phyloP scores from a whole-genome alignment of 2,113 vertebrate species.

The Pollimyrus isidori region DNA sequence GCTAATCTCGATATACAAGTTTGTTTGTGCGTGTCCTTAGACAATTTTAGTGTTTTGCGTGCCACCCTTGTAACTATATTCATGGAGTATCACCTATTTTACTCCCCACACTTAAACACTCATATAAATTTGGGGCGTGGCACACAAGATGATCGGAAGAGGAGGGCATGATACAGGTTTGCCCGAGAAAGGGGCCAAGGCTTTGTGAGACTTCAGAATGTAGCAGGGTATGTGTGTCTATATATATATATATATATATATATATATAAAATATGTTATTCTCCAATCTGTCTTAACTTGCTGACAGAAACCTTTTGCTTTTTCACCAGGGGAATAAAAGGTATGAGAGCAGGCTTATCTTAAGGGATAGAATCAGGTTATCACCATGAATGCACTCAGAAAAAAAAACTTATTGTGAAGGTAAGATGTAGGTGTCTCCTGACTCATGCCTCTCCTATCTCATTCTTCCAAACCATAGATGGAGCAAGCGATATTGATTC shows the following conservation, averaged over 20 bases:
- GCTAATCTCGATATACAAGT: too few species aligned
- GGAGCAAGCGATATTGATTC: background rate
- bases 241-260: too few species aligned
- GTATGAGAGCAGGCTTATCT: slow-evolving; percentile 43
- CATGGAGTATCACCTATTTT: too few species aligned
- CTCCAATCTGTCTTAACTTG: slow-evolving; percentile 32
- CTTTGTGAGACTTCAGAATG: background rate
- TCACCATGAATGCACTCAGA: slow-evolving; percentile 29
- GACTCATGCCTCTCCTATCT: too few species aligned
- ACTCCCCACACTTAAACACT: too few species aligned
- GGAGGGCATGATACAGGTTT: background rate
- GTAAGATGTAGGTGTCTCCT: slow-evolving; percentile 25
- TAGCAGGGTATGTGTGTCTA: too few species aligned
- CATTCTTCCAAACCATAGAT: background rate
- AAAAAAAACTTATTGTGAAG: slow-evolving; percentile 39
- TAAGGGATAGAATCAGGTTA: slow-evolving; percentile 56
- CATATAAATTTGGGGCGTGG: too few species aligned
- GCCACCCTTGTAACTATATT: too few species aligned
- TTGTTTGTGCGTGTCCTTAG: too few species aligned
- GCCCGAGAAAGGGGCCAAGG: background rate
- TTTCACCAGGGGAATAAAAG: slow-evolving; percentile 46
- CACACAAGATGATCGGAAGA: too few species aligned
- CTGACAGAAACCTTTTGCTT: slow-evolving; percentile 35
- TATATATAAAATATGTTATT: slow-evolving; percentile 26
- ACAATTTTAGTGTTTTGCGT: too few species aligned